A percentile compares a stretch with the other conserved stretches of the same genome.
phyloP scores from a whole-genome alignment of 2,797 vertebrate genomes.

The Phalloptychus januarius region DNA sequence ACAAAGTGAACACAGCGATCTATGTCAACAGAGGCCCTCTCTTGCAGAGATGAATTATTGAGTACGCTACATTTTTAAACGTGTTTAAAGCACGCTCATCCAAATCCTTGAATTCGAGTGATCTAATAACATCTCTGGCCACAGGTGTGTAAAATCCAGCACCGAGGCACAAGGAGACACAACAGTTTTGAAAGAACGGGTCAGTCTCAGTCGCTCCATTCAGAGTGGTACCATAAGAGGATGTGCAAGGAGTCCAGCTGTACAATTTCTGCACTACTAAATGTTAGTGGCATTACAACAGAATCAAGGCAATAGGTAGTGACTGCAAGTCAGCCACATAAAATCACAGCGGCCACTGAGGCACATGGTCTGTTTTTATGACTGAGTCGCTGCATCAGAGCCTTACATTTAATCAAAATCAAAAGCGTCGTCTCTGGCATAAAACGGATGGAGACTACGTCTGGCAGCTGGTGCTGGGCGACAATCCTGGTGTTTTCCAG shows the following conservation, averaged over 20 bases:
- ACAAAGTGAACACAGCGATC: background rate
- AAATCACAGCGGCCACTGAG: background rate
- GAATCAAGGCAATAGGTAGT: background rate
- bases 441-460: background rate
- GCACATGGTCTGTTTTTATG: background rate
- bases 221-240: background rate
- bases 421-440: background rate
- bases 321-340: background rate
- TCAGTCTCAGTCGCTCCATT: background rate
- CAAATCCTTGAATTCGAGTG: background rate
- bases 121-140: background rate
- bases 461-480: background rate
- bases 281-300: background rate
- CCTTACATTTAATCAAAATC: background rate
- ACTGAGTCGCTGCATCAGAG: background rate
- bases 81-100: background rate
- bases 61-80: background rate
- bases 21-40: background rate
- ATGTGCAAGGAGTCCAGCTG: background rate
- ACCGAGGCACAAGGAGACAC: background rate
- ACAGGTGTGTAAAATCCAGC: conserved; percentile 2
- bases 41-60: background rate
- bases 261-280: background rate
- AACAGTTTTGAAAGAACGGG: background rate
- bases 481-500: no score